Evolutionary conservation across 2,888 invertebrate species (phyloP).

Genomic region (Apotomis capreana): DNA sequence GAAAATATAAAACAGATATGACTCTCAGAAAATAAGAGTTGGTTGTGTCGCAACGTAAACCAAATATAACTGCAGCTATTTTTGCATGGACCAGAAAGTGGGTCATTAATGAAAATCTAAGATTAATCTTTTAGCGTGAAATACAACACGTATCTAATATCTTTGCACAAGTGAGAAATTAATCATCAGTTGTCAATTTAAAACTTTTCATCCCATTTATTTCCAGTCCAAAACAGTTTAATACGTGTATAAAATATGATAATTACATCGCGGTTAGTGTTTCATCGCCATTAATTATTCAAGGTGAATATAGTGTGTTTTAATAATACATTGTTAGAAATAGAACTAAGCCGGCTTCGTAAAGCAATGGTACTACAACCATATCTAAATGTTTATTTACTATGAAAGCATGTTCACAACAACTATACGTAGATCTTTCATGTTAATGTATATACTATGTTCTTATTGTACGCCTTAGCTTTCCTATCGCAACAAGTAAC

Average conservation of each 20-base stretch:
- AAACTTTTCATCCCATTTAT: too few relatives aligned
- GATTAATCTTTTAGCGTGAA: too few relatives aligned
- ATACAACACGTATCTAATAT: too few relatives aligned
- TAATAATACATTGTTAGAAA: background rate
- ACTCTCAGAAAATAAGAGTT: background rate
- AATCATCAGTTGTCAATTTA: too few relatives aligned
- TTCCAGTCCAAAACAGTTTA: too few relatives aligned
- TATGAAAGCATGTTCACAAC: constrained; percentile 1
- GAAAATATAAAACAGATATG: too few relatives aligned
- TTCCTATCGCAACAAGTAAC: background rate
- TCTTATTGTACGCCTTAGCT: background rate
- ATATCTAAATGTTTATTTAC: constrained; percentile 6
- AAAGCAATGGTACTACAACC: background rate
- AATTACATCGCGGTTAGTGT: background rate
- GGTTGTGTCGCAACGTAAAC: too few relatives aligned
- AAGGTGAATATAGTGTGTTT: constrained; percentile 10
- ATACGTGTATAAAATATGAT: too few relatives aligned
- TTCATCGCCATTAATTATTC: constrained; percentile 5
- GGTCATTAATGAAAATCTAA: too few relatives aligned
- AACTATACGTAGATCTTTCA: constrained; percentile 7
- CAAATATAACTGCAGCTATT: too few relatives aligned
- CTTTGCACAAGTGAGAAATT: too few relatives aligned
- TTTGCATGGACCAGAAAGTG: too few relatives aligned
- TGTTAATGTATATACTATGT: background rate
- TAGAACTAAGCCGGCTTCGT: background rate